These are phyloP conservation scores for Blastobasis adustella DNA, from an alignment of 2,888 invertebrate species.

Conservation along the genomic window DNA sequence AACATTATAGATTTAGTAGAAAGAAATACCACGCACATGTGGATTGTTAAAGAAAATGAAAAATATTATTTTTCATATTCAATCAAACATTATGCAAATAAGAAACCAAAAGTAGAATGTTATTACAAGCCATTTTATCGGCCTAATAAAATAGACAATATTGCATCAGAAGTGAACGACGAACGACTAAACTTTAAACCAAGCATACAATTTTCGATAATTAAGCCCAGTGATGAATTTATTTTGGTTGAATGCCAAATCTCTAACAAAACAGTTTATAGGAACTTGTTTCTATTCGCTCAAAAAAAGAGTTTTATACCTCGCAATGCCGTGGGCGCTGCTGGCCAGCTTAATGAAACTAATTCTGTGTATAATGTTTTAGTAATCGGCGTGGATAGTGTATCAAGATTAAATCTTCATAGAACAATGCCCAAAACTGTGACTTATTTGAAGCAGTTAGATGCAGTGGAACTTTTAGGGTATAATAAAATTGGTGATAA, in stretches of 20 bases:
- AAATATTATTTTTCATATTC: background rate
- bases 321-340: no score
- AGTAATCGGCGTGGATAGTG: slow-evolving; percentile 85
- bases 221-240: background rate
- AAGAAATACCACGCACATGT: background rate
- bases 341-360: background rate
- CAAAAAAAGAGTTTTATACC: background rate
- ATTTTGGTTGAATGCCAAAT: background rate
- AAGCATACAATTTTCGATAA: background rate
- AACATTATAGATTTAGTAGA: background rate
- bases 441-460: slow-evolving; percentile 47
- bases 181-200: background rate
- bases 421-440: slow-evolving; percentile 84
- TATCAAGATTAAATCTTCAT: slow-evolving; percentile 86
- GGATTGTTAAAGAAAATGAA: background rate
- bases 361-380: slow-evolving; percentile 75
- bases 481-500: slow-evolving; percentile 93
- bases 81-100: background rate
- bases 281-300: background rate
- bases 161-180: background rate
- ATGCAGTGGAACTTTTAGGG: slow-evolving; percentile 77
- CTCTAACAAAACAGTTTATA: background rate
- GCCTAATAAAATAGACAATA: background rate
- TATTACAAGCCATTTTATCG: background rate
- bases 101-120: background rate